Base-by-base conservation (phyloP, 2,113 vertebrate species). In the Lagopus muta region DNA sequence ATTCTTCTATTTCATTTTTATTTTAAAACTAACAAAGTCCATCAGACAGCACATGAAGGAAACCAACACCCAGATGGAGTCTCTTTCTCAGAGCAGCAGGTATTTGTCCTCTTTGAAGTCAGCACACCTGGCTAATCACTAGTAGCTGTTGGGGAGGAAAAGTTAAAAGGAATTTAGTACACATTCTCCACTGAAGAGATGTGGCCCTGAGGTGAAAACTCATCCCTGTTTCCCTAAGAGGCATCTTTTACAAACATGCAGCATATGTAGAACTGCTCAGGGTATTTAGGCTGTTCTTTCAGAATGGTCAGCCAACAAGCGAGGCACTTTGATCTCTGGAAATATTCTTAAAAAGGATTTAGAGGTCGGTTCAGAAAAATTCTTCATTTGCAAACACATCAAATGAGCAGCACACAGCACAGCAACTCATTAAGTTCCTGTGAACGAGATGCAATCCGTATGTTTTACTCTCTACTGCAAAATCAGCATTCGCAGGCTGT, bases 81-180 rank as follows among this genome's bases (percentile, higher is more conserved):
- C 34, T 83, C 50, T 27, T 80, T 75, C 81, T 83, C 93, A 92
- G 87, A 94, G 85, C 94, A 78, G 96, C 94, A 94, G 48, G 57
- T 94, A 96, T 97, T 79, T 92, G 74, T 82, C 88, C 66, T 83
- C 97, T 98, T 98, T 98, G 98, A 98, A 97, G 98, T 97, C 88
- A 54, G 97, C 50, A 58, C 98, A 98, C 96, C 96, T 95, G 48
- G 96, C 97, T 97, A 97, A 98, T 97, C 97, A 96, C 97, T 96
- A 97, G 97, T 93, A 95, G 97, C 95, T 94, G 81, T 0, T 96
- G 86, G 80, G 96, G 62, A 94, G n/a, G 48, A 90, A 81, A 57
- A 77, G 65, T 73, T 81, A 22, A 91, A 88, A 82, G 81, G 85
- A 64, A 71, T 60, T 27, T 7, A 13, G 48, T 32, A n/a, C 30